Evolutionary conservation across 2,797 vertebrate genomes (phyloP).

Genomic region (Carcharodon carcharias): DNA sequence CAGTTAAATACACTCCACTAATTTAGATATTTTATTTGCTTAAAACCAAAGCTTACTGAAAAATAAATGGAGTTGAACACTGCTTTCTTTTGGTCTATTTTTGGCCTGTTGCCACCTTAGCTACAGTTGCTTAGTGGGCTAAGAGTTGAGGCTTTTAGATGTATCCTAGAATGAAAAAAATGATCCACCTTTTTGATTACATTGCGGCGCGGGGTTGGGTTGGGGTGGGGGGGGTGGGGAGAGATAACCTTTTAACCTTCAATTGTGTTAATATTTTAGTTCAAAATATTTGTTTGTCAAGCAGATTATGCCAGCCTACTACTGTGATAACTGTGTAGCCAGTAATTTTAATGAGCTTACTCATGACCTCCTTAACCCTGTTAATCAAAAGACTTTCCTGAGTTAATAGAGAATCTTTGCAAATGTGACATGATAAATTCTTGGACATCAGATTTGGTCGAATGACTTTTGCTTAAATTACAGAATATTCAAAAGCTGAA

Average conservation of each 20-base stretch:
- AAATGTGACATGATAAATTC: neutral
- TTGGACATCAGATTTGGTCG: neutral
- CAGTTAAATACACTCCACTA: neutral
- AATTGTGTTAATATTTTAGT: conserved; percentile 7
- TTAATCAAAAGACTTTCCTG: neutral
- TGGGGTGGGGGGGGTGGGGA: too few species aligned
- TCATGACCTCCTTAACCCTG: neutral
- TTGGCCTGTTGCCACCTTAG: neutral
- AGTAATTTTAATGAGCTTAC: conserved; percentile 3
- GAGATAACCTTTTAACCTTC: neutral
- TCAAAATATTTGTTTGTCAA: neutral
- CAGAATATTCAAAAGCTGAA: neutral
- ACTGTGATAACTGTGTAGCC: conserved; percentile 30
- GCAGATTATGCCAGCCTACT: neutral
- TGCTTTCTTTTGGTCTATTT: neutral
- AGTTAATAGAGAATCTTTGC: conserved; percentile 11
- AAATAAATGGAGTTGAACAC: neutral
- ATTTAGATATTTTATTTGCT: neutral
- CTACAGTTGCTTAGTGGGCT: neutral
- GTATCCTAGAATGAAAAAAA: too few species aligned
- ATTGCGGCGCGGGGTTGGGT: neutral
- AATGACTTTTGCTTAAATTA: conserved; percentile 10
- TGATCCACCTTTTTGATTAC: neutral
- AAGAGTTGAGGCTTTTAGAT: conserved; percentile 2
- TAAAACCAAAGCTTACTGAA: conserved; percentile 22